Percentiles rank a stretch among this genome's conserved stretches.
These are phyloP conservation scores for Hemibagrus guttatus DNA, from an alignment of 2,797 vertebrate species.

Conservation along the genomic window DNA sequence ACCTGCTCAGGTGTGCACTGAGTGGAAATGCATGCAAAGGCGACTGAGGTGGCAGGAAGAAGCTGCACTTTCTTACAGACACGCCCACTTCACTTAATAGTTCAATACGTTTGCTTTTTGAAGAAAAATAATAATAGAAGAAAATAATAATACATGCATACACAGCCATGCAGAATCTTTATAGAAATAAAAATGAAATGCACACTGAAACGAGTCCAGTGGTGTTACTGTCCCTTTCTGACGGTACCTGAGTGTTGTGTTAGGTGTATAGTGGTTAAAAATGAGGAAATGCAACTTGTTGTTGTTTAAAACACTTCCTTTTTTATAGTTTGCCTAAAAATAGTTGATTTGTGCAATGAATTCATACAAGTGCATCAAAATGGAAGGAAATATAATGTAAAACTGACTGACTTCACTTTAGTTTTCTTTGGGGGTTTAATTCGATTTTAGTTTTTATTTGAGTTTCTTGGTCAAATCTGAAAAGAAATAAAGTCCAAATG, in stretches of 20 bases:
- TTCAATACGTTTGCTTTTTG: neutral
- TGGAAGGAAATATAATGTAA: neutral
- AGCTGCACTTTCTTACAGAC: neutral
- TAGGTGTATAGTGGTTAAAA: neutral
- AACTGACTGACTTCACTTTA: neutral
- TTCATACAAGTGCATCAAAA: neutral
- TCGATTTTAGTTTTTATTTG: neutral
- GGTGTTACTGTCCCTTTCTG: neutral
- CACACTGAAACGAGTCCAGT: neutral
- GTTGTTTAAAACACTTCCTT: neutral
- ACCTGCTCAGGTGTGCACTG: neutral
- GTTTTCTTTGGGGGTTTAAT: neutral
- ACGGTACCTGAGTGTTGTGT: neutral
- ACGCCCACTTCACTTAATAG: neutral
- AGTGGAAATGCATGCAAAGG: neutral
- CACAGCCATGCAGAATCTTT: no score
- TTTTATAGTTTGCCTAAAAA: neutral
- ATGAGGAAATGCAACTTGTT: neutral
- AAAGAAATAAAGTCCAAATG: no score
- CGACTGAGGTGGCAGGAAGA: neutral
- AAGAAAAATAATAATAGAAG: neutral
- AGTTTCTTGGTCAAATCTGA: neutral
- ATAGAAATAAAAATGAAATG: neutral
- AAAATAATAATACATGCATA: neutral
- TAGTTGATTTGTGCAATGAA: neutral